These are phyloP conservation scores for Fissipunctia ypsillon DNA, from an alignment of 2,888 invertebrate species.

Conservation along the genomic window DNA sequence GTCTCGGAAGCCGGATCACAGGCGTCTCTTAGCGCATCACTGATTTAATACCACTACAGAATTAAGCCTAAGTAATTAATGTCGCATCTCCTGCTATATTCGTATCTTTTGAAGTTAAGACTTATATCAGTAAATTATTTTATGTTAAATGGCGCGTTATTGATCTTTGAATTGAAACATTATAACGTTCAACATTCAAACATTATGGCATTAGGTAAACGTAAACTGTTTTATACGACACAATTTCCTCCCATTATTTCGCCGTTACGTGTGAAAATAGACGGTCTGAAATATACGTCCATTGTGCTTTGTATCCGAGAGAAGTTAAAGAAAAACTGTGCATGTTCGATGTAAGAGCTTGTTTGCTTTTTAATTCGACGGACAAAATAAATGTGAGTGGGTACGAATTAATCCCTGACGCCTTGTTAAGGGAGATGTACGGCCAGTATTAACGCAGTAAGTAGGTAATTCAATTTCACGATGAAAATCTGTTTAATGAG, in stretches of 20 bases:
- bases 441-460: slow-evolving; percentile 65
- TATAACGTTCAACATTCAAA: slow-evolving; percentile 42
- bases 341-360: slow-evolving; percentile 28
- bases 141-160: slow-evolving; percentile 55
- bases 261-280: slow-evolving; percentile 37
- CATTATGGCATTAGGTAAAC: slow-evolving; percentile 29
- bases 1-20: slow-evolving; percentile 74
- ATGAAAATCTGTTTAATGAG: slow-evolving; percentile 78
- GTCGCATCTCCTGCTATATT: slow-evolving; percentile 74
- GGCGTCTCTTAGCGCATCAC: slow-evolving; percentile 80
- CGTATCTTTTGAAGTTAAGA: slow-evolving; percentile 74
- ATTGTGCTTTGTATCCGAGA: slow-evolving; percentile 21
- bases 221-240: slow-evolving; percentile 35
- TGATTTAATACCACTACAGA: slow-evolving; percentile 83
- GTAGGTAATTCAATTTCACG: slow-evolving; percentile 72
- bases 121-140: slow-evolving; percentile 58
- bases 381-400: slow-evolving; percentile 43
- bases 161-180: slow-evolving; percentile 59
- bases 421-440: slow-evolving; percentile 66
- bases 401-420: slow-evolving; percentile 55
- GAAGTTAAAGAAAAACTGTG: slow-evolving; percentile 32
- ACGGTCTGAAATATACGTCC: slow-evolving; percentile 20
- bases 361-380: slow-evolving; percentile 42
- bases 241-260: slow-evolving; percentile 34
- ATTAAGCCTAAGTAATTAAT: slow-evolving; percentile 79